phyloP scores from a whole-genome alignment of 1,140 invertebrate genomes.

The Zelostemma sp. region DNA sequence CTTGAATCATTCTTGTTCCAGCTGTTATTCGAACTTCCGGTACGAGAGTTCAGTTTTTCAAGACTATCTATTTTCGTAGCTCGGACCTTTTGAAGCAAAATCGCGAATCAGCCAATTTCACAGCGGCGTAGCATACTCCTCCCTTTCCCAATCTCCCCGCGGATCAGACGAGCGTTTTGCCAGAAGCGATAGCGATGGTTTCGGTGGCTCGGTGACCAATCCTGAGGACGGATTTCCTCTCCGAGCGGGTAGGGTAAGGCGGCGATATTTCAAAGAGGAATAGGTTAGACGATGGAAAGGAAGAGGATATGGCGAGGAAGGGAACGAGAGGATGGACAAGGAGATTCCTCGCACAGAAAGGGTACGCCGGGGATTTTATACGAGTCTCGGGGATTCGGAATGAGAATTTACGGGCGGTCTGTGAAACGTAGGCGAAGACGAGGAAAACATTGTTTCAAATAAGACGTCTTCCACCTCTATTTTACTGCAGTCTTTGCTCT shows the following conservation, averaged over 20 bases:
- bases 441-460: conserved; percentile 70
- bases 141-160: conserved; percentile 25
- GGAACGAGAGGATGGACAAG: conserved; percentile 34
- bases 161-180: conserved; percentile 22
- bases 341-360: conserved; percentile 38
- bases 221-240: conserved; percentile 43
- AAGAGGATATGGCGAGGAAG: conserved; percentile 43
- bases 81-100: conserved; percentile 25
- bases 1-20: too few relatives aligned
- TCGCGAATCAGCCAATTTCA: conserved; percentile 35
- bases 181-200: conserved; percentile 35
- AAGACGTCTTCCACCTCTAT: conserved; percentile 62
- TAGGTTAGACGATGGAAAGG: conserved; percentile 52
- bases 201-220: conserved; percentile 42
- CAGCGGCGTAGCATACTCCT: conserved; percentile 32
- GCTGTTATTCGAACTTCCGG: too few relatives aligned
- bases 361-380: conserved; percentile 63
- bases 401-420: conserved; percentile 69
- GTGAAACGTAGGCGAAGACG: conserved; percentile 48
- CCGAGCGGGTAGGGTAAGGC: conserved; percentile 36
- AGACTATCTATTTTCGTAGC: too few relatives aligned
- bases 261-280: conserved; percentile 57
- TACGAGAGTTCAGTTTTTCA: too few relatives aligned
- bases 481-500: conserved; percentile 41
- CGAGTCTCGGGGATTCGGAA: conserved; percentile 68